These are phyloP conservation scores for Coilia nasus DNA, from an alignment of 2,797 vertebrate species.

Conservation along the genomic window DNA sequence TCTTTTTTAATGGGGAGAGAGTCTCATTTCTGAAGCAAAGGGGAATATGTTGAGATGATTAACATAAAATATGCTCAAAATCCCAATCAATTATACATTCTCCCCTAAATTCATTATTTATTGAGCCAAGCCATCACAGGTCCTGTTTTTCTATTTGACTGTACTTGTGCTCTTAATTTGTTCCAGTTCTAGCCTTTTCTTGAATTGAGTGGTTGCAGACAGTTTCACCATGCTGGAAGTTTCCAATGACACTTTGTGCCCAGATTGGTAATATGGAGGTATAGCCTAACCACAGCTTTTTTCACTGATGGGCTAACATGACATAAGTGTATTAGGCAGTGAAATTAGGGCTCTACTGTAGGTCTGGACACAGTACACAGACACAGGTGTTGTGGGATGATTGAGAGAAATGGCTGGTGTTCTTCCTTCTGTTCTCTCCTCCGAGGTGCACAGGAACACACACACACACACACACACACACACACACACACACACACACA, in stretches of 20 bases:
- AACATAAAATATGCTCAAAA: constrained; percentile 73
- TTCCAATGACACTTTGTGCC: not conserved
- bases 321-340: not conserved
- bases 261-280: not conserved
- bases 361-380: no score
- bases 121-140: not conserved
- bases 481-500: not conserved
- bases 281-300: not conserved
- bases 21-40: constrained; percentile 56
- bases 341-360: not conserved
- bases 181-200: not conserved
- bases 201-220: not conserved
- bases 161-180: not conserved
- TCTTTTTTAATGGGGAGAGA: constrained; percentile 47
- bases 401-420: not conserved
- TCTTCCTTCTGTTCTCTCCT: not conserved
- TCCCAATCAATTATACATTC: constrained; percentile 65
- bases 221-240: constrained; percentile 18
- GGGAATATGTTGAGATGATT: constrained; percentile 65
- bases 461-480: no score
- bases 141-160: not conserved
- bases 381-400: not conserved
- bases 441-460: no score
- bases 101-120: not conserved
- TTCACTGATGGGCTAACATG: not conserved